Conservation (phyloP, 2,113 vertebrate genomes). For the Pungitius pungitius region DNA sequence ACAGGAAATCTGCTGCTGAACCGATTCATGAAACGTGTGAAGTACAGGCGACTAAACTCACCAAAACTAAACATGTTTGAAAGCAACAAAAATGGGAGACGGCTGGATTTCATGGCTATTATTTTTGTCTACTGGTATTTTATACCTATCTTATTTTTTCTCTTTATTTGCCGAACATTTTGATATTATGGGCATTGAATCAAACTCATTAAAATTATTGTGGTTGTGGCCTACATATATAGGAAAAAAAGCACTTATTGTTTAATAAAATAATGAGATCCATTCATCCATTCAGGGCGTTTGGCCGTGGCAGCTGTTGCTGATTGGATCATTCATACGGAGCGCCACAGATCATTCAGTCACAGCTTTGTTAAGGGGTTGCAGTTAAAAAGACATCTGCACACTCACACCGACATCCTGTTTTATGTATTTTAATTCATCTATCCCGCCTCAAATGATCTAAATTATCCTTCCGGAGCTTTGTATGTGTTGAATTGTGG, state of each 20-base stretch:
- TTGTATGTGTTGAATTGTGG: neutral
- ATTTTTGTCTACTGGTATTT: neutral
- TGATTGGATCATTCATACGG: constrained; percentile 6
- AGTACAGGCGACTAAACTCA: neutral
- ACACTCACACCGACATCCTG: neutral
- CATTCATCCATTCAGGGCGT: neutral
- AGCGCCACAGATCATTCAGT: constrained; percentile 2
- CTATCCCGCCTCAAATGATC: neutral
- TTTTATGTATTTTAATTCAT: neutral
- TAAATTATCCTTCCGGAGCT: neutral
- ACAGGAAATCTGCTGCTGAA: neutral
- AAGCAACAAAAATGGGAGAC: neutral
- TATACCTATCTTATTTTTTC: neutral
- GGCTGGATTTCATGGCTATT: neutral
- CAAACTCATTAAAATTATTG: neutral
- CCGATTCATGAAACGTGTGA: neutral
- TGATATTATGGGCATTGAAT: neutral
- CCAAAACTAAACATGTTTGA: neutral
- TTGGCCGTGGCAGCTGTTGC: constrained; percentile 3
- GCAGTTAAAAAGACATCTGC: constrained; percentile 15
- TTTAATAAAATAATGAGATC: neutral
- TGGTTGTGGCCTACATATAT: neutral
- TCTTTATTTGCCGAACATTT: neutral
- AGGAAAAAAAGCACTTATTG: neutral
- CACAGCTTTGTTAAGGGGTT: neutral